Conservation (phyloP, 2,113 vertebrate genomes). For the Charadrius vociferus region DNA sequence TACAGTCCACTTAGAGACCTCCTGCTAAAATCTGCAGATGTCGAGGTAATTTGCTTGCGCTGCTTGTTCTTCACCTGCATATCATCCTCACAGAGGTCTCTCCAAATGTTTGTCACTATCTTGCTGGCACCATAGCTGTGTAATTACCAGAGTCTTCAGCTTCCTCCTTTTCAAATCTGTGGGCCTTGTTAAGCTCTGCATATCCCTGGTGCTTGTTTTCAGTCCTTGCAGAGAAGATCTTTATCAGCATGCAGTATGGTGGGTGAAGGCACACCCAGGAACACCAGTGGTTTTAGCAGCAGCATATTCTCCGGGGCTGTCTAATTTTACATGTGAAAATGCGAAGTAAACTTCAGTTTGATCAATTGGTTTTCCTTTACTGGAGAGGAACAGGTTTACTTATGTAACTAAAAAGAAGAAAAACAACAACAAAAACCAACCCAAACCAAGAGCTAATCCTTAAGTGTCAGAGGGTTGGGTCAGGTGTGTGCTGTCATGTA, state of each 20-base stretch:
- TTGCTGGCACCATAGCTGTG: not conserved
- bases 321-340: not conserved
- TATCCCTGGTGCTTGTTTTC: constrained; percentile 27
- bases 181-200: not conserved
- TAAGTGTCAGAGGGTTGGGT: not conserved
- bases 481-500: not conserved
- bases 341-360: not conserved
- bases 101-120: not conserved
- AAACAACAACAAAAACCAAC: not conserved
- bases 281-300: constrained; percentile 9
- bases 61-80: constrained; percentile 4
- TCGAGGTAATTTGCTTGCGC: constrained; percentile 79
- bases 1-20: constrained; percentile 91
- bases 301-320: not conserved
- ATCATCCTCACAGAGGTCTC: not conserved
- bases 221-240: constrained; percentile 36
- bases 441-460: not conserved
- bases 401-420: not conserved
- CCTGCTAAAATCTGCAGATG: constrained; percentile 87
- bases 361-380: not conserved
- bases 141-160: not conserved
- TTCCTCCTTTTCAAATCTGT: not conserved
- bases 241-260: constrained; percentile 14
- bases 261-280: constrained; percentile 60
- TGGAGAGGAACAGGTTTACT: not conserved